Base-by-base conservation (phyloP, 1,140 invertebrate species). In the Drosophila ironensis region DNA sequence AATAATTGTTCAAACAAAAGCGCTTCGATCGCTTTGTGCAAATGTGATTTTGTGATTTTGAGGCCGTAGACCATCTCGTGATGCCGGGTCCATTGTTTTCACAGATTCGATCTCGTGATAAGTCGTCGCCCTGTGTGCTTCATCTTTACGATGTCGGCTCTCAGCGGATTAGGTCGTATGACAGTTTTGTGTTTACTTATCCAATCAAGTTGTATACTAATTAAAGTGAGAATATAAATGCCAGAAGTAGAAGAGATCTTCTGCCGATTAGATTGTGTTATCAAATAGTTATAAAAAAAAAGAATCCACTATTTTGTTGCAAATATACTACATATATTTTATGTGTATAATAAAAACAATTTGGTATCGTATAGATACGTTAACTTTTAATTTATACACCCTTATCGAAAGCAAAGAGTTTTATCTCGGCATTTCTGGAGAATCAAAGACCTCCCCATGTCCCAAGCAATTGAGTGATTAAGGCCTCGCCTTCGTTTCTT, bases 361-460 rank as follows among this genome's bases (percentile, higher is more conserved):
- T n/a, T n/a, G n/a, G n/a, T n/a, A n/a, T n/a, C n/a, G n/a, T n/a
- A n/a, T n/a, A n/a, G n/a, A n/a, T n/a, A n/a, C n/a, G n/a, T n/a
- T n/a, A n/a, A n/a, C n/a, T n/a, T 37, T 7, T 8, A 37, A 37
- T 57, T 56, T 52, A 5, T 38, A 25, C 24, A 20, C n/a, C 7
- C 28, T 9, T 60, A 61, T 60, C 54, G 8, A 11, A 6, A 27
- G 17, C 8, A 4, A 25, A 63, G 8, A 30, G 27, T 61, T 61
- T 61, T 63, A 61, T 63, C 57, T 14, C 0, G 28, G 38, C 7
- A n/a, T 61, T 47, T 28, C n/a, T 14, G 6, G n/a, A 25, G 19
- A 61, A 63, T 61, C 59, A 38, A 63, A 63, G 59, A 63, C 54
- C 59, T 28, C 41, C 33, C 59, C 12, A 41, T 42, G 19, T 19